phyloP scores from a whole-genome alignment of 2,113 vertebrate genomes.

The Epinephelus fuscoguttatus region DNA sequence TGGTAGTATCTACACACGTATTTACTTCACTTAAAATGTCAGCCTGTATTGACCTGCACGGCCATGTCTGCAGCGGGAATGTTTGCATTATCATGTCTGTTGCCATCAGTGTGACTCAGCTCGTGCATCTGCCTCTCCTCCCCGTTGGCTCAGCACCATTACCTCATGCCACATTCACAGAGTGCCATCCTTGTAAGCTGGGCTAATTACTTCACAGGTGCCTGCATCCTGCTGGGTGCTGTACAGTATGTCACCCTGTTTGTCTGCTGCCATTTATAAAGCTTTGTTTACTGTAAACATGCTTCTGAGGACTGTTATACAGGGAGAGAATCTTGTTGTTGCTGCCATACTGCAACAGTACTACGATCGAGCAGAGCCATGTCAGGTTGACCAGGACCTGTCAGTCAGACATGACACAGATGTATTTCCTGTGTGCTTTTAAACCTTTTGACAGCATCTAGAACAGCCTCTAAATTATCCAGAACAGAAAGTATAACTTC shows the following conservation, averaged over 20 bases:
- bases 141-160: constrained; percentile 33
- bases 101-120: constrained; percentile 22
- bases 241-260: constrained; percentile 10
- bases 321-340: background rate
- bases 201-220: constrained; percentile 62
- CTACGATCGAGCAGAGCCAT: background rate
- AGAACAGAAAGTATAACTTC: background rate
- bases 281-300: constrained; percentile 64
- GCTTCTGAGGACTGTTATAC: constrained; percentile 12
- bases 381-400: constrained; percentile 21
- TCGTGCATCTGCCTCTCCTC: constrained; percentile 21
- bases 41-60: background rate
- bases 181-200: constrained; percentile 50
- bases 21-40: background rate
- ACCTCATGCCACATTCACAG: constrained; percentile 35
- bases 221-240: constrained; percentile 25
- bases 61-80: constrained; percentile 11
- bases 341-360: background rate
- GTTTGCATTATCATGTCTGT: constrained; percentile 29
- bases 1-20: background rate
- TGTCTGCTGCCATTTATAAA: constrained; percentile 25
- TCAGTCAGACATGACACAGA: constrained; percentile 5
- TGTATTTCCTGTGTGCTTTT: background rate
- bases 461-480: background rate
- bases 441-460: background rate